phyloP scores from a whole-genome alignment of 2,888 invertebrate species.

The Melanophora roralis region DNA sequence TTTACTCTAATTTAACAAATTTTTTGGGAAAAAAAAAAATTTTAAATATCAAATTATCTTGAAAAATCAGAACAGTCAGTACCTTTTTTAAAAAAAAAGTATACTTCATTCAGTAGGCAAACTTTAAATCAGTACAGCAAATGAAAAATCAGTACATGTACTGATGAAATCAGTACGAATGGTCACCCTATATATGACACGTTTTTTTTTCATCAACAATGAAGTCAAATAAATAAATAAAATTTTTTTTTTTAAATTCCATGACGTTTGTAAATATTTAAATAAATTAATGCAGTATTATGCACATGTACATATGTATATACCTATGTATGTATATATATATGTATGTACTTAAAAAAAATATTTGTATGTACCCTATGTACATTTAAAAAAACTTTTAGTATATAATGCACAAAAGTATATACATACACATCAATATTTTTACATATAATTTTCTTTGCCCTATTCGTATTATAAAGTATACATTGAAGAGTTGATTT shows the following conservation, averaged over 20 bases:
- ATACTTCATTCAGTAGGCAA: too few species aligned
- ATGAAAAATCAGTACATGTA: too few species aligned
- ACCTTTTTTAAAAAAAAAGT: too few species aligned
- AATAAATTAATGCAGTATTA: slow-evolving; percentile 50
- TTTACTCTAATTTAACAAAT: too few species aligned
- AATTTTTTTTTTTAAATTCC: slow-evolving; percentile 37
- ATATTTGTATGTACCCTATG: neutral
- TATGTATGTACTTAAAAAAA: neutral
- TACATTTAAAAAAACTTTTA: neutral
- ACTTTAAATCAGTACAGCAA: too few species aligned
- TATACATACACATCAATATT: too few species aligned
- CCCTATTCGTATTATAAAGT: neutral
- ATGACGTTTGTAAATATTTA: slow-evolving; percentile 56
- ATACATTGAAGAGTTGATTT: slow-evolving; percentile 15
- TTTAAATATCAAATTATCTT: too few species aligned
- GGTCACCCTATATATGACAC: slow-evolving; percentile 52
- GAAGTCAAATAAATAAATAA: slow-evolving; percentile 17
- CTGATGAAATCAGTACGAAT: too few species aligned
- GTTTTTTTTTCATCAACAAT: slow-evolving; percentile 54
- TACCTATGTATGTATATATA: neutral
- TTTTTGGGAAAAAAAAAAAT: too few species aligned
- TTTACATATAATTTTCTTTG: neutral
- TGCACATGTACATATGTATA: neutral
- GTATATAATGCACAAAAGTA: neutral
- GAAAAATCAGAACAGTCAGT: too few species aligned